Evolutionary conservation across 2,113 vertebrate species (phyloP), one percentile per base, ranked within the genome.

Genomic region (Forbesichthys papilliferus): DNA sequence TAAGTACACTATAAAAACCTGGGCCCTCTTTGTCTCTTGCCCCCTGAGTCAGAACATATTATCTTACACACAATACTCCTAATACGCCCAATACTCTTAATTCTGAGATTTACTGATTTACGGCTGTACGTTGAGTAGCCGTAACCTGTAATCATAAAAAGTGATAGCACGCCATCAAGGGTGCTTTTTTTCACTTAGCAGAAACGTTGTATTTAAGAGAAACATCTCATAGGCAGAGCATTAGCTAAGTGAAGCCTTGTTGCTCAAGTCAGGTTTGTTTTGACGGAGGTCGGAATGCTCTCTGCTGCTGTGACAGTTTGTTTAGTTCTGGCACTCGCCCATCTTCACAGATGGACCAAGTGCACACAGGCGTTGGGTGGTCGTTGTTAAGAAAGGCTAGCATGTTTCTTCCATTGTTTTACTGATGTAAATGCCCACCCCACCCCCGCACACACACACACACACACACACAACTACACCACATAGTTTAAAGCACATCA

Each of bases 1-100:
- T 76, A 70, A 86, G 83, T 82, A 79, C 71, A 70, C 51, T 71
- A n/a, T 61, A 51, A 55, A 58, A 1, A 54, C 73, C 80, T 79
- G 66, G 58, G 66, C 58, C 56, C 52, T 68, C 67, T 57, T 74
- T 68, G 48, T 68, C 61, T 53, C 60, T 67, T 62, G 0, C 4
- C 48, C 66, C 53, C 20, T 52, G 3, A 47, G 49, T 52, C 4
- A 47, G 49, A 71, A 56, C 18, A 60, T 70, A 67, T 52, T 64
- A 13, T 64, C 6, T 62, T 18, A 48, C n/a, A 5, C 33, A 1
- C 46, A 49, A 59, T 75, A 20, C 34, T 34, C 20, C 27, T 60
- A 20, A 64, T 69, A 11, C 20, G 2, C 27, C 0, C 27, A 27
- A 27, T 27, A 20, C 34, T 20, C 36, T 42, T 42, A 42, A 42